Percentiles rank a stretch among this genome's conserved stretches.
Evolutionary conservation across 2,888 invertebrate species (phyloP).

Genomic region (Seira musarum): DNA sequence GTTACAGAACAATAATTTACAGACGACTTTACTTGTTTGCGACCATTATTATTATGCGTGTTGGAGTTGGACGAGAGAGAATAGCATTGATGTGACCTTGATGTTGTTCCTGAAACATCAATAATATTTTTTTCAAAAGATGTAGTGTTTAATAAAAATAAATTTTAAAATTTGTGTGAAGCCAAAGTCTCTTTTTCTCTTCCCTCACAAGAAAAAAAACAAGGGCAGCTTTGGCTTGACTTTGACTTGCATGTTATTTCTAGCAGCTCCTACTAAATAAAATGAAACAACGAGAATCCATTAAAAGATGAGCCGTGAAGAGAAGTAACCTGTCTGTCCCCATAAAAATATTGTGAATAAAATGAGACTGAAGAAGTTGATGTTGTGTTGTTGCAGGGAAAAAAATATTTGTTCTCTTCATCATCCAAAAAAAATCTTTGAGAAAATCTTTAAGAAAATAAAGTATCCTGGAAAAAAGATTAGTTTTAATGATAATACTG

Average conservation of each 20-base stretch:
- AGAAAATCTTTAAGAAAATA: background rate
- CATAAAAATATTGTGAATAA: background rate
- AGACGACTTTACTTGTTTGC: background rate
- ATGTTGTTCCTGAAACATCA: conserved; percentile 17
- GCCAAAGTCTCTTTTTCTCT: background rate
- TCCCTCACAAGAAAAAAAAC: conserved; percentile 1
- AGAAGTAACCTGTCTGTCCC: background rate
- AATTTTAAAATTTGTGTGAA: background rate
- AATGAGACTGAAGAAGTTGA: background rate
- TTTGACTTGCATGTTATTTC: background rate
- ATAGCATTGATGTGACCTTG: conserved; percentile 51
- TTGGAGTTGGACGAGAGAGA: background rate
- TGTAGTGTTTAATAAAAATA: background rate
- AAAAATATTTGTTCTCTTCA: background rate
- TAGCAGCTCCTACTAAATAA: background rate
- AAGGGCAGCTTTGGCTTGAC: background rate
- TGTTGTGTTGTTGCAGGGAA: background rate
- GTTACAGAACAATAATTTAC: background rate
- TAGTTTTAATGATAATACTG: background rate
- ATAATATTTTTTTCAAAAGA: conserved; percentile 7
- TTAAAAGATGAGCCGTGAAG: background rate
- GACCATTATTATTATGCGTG: background rate
- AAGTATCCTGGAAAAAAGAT: conserved; percentile 10
- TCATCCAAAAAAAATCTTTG: background rate
- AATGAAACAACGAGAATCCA: conserved; percentile 1